These are phyloP conservation scores for Pharmacophagus antenor DNA, from an alignment of 2,888 invertebrate species.

Conservation along the genomic window DNA sequence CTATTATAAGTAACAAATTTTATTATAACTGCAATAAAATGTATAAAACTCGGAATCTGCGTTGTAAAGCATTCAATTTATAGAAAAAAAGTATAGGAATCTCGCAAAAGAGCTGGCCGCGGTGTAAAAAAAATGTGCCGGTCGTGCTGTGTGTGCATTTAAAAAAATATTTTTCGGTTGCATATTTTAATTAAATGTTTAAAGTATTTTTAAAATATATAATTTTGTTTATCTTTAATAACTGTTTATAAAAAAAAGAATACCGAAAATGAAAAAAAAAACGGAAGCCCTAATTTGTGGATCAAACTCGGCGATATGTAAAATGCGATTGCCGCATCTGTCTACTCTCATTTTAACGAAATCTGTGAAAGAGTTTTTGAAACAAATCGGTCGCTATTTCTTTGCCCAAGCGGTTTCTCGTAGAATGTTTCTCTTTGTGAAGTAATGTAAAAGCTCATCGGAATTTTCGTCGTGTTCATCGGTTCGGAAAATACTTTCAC, in stretches of 20 bases:
- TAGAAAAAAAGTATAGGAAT: neutral
- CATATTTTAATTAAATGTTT: no score
- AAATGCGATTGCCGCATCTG: neutral
- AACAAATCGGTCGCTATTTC: conserved; percentile 4
- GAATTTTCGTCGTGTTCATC: conserved; percentile 1
- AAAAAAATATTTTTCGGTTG: neutral
- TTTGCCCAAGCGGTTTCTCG: conserved; percentile 4
- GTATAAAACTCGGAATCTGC: neutral
- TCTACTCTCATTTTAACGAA: neutral
- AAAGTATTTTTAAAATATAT: no score
- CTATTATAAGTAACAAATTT: no score
- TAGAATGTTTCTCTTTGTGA: conserved; percentile 9
- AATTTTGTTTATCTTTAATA: no score
- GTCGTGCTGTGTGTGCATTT: neutral
- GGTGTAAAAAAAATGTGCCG: neutral
- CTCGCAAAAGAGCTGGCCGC: neutral
- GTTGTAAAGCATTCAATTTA: neutral
- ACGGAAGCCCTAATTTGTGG: neutral
- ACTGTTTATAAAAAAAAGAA: no score
- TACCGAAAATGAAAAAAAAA: no score
- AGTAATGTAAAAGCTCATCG: conserved; percentile 8
- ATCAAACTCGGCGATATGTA: neutral
- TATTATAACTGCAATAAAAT: neutral
- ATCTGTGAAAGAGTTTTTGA: conserved; percentile 4
- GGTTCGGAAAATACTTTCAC: conserved; percentile 8